Percentiles rank a stretch among this genome's conserved stretches.
Evolutionary conservation across 2,888 invertebrate genomes (phyloP).

Genomic region (Leptinotarsa haldemani): DNA sequence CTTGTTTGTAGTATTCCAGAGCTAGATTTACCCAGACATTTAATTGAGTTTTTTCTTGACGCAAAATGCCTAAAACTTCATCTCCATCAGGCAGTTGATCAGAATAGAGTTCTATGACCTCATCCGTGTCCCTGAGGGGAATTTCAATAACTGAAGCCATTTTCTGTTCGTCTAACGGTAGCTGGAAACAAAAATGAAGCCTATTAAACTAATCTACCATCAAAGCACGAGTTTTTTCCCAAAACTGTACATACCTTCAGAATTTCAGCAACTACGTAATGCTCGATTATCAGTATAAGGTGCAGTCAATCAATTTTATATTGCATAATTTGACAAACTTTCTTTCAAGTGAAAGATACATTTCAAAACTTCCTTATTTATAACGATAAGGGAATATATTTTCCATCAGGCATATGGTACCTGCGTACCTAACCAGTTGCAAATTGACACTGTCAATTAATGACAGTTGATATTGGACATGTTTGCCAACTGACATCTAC

Average conservation of each 20-base stretch:
- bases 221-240: too few relatives aligned
- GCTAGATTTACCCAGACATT: slow-evolving; percentile 97
- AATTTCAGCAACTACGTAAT: neutral
- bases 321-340: too few relatives aligned
- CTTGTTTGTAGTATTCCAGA: slow-evolving; percentile 95
- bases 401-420: too few relatives aligned
- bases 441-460: too few relatives aligned
- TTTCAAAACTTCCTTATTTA: too few relatives aligned
- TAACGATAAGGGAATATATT: too few relatives aligned
- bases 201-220: neutral
- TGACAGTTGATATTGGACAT: too few relatives aligned
- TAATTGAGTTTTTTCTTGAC: slow-evolving; percentile 93
- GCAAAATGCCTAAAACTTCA: slow-evolving; percentile 93
- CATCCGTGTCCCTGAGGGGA: slow-evolving; percentile 91
- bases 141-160: slow-evolving; percentile 84
- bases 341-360: too few relatives aligned
- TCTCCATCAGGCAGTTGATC: slow-evolving; percentile 95
- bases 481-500: too few relatives aligned
- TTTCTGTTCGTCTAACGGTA: neutral
- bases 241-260: neutral
- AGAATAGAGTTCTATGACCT: slow-evolving; percentile 96
- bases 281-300: too few relatives aligned
- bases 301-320: too few relatives aligned
- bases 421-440: too few relatives aligned
- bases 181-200: neutral